Evolutionary conservation across 2,797 vertebrate species (phyloP), one percentile per base, ranked within the genome.

Genomic region (Xiphophorus birchmanni): DNA sequence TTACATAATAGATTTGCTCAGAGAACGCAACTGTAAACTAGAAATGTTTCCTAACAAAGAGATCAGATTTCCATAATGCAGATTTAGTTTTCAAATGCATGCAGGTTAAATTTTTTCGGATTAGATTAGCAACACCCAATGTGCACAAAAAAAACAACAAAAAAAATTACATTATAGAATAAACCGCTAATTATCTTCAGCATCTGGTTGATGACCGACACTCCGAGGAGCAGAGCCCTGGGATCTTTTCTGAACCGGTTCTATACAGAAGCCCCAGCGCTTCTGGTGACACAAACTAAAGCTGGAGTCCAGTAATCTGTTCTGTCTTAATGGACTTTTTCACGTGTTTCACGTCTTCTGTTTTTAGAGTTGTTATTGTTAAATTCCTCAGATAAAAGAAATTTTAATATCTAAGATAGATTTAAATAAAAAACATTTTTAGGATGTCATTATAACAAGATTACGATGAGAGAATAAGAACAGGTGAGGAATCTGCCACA

Each of bases 401-500:
- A 35, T 63, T 32, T 9, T 2, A 17, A 63, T 17, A 63, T 32
- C 6, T 8, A 65, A 65, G 63, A 63, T 18, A 18, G 12, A 23
- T 10, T 42, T 67, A 40, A 67, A 67, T 8, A 65, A 9, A 65
- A 37, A 65, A 21, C 6, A 37, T 37, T 21, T 65, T 65, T 21
- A 18, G 10, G 9, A 42, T 42, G 37, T 40, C 37, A 69, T 40
- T 42, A 12, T 40, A 26, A 42, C 0, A 69, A 69, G 21, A 67
- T 18, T 58, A n/a, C 13, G 54, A 48, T 32, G 15, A 13, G 2
- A 18, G 44, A 15, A 80, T 29, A 45, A 54, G 23, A 44, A 81
- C 74, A 7, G 83, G 80, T 65, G 58, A 76, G 67, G 87, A 75
- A 67, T 79, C 81, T 80, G 80, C 67, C 54, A 77, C 10, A 32